Base-by-base conservation (phyloP, 2,888 invertebrate species). In the Dasysyrphus tricinctus region DNA sequence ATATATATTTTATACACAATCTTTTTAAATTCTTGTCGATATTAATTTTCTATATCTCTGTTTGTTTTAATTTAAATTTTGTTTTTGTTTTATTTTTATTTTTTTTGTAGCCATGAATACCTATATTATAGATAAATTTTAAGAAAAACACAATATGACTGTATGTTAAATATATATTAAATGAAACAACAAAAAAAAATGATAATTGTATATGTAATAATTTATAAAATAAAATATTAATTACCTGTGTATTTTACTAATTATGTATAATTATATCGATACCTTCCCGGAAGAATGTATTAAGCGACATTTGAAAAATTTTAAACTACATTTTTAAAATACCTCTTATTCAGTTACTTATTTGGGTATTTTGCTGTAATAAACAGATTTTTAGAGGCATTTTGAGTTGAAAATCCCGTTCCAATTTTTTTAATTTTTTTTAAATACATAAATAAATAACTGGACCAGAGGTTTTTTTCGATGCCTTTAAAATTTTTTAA, bases 161-260 rank as follows among this genome's bases (percentile, higher is more conserved):
- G 73, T 70, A 82, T 82, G 74, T 85, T 81, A 82, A 82, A 82
- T 77, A 69, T 73, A 80, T 76, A 70, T 76, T 76, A 85, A 74
- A 80, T 67, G 3, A 56, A 70, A 70, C n/a, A 24, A 24, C 24
- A 24, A 24, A 24, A 84, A 59, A 57, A 49, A 79, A 57, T 72
- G 59, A 85, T 69, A 77, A 77, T 57, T 78, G 81, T 86, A 77
- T 65, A 85, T 86, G 70, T 78, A 86, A 79, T 79, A 75, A 82
- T 82, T 81, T 85, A 77, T 85, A 76, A 72, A 59, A 49, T 56
- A 49, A 77, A 81, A 76, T 77, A 77, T 81, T 70, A 70, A 70
- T 39, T 81, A 81, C 76, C 63, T 81, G 78, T 85, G 81, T 77
- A 85, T 59, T 78, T 73, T 73, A 85, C 44, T 79, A 75, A 77